Conservation (phyloP, 2,113 vertebrate genomes). For the Etia nguti region DNA sequence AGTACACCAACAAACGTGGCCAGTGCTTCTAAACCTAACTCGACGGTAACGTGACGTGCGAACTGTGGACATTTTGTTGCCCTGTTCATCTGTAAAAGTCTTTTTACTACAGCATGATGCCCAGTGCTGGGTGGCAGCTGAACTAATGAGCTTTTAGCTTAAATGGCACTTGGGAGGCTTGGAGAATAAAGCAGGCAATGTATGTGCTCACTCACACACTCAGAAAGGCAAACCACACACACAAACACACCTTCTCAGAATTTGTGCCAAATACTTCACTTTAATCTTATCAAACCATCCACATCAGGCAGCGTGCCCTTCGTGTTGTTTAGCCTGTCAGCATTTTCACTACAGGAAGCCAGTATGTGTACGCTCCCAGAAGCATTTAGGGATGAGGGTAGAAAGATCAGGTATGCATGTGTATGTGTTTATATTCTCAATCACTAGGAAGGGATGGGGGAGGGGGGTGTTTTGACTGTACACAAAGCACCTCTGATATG, state of each 20-base stretch:
- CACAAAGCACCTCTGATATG: slow-evolving; percentile 37
- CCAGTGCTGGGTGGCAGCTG: slow-evolving; percentile 44
- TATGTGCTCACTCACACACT: neutral
- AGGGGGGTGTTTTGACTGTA: slow-evolving; percentile 32
- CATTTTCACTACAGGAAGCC: slow-evolving; percentile 61
- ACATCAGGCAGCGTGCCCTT: slow-evolving; percentile 62
- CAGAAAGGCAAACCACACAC: slow-evolving; percentile 22
- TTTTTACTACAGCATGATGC: slow-evolving; percentile 24
- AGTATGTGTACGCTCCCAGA: slow-evolving; percentile 25
- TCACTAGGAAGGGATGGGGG: neutral
- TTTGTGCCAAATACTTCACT: slow-evolving; percentile 68
- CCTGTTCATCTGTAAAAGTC: neutral
- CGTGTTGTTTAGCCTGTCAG: slow-evolving; percentile 67
- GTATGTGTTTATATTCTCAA: slow-evolving; percentile 25
- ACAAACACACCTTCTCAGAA: slow-evolving; percentile 25
- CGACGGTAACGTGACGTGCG: neutral
- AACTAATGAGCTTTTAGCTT: slow-evolving; percentile 65
- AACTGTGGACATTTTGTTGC: neutral
- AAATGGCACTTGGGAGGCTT: slow-evolving; percentile 28
- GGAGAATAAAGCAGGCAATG: slow-evolving; percentile 11
- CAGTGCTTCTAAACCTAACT: neutral
- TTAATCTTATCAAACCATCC: slow-evolving; percentile 74
- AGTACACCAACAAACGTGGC: neutral
- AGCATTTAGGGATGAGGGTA: slow-evolving; percentile 54
- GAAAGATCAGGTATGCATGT: slow-evolving; percentile 45